Evolutionary conservation across 2,797 vertebrate species (phyloP), one percentile per base, ranked within the genome.

Genomic region (Hypotaenidia philippensis): DNA sequence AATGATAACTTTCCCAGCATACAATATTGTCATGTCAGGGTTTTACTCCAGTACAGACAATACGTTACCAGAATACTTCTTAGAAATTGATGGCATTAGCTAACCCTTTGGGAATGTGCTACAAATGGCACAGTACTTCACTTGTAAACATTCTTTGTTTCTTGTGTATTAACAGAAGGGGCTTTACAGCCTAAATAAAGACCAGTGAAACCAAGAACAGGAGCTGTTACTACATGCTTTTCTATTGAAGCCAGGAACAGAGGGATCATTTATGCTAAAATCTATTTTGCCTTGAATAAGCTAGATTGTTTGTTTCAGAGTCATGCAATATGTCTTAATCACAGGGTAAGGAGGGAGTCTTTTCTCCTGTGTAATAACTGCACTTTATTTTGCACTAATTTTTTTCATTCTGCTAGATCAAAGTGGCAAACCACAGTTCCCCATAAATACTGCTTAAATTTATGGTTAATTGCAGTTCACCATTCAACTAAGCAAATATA

Each of bases 141-240:
- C 75, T 77, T 88, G 64, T 78, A 76, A 94, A 71, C 80, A 72
- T 78, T 79, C 79, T 92, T 89, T 95, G 79, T 89, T 95, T 94
- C 90, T 86, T 95, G 79, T 93, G 34, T 95, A 80, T 89, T 87
- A 95, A 95, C 82, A 96, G 63, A 95, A 94, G 60, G 90, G 66
- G 86, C 92, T 97, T 96, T 96, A 68, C 95, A 94, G 90, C 92
- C 91, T 71, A 41, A 88, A 89, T 71, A 93, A 80, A 96, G 89
- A 88, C 41, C 57, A 93, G 59, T 85, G 59, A 80, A 93, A 93
- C 32, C 92, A 93, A 12, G 88, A 86, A 76, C 50, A 93, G 80
- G 55, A 88, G 63, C 70, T 52, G 63, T 94, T 59, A 55, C 87
- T 94, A 84, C 41, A 36, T 65, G 41, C 25, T 92, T 95, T 94